phyloP scores from a whole-genome alignment of 2,797 vertebrate genomes.

The Etheostoma perlongum region DNA sequence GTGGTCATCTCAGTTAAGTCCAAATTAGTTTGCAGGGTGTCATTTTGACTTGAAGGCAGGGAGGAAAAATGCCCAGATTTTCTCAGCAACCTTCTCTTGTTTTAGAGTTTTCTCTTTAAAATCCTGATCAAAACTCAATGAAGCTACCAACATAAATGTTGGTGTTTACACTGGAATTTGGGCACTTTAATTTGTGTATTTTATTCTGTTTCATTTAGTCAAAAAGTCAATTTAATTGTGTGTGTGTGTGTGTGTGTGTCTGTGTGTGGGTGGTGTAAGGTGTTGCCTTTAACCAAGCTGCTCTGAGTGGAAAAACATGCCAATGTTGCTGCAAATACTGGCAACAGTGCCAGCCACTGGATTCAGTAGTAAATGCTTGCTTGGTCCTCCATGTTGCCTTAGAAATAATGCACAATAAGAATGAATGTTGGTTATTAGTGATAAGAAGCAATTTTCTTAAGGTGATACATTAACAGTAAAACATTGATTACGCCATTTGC shows the following conservation, averaged over 20 bases:
- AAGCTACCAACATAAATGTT: slow-evolving; percentile 37
- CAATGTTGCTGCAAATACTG: slow-evolving; percentile 64
- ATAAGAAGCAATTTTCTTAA: slow-evolving; percentile 41
- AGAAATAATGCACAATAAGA: slow-evolving; percentile 83
- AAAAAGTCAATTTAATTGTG: slow-evolving; percentile 30
- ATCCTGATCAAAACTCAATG: slow-evolving; percentile 1
- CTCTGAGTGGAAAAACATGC: slow-evolving; percentile 55
- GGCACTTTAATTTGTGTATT: slow-evolving; percentile 60
- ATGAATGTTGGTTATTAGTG: slow-evolving; percentile 69
- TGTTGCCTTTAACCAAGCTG: slow-evolving; percentile 84
- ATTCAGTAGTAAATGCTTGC: slow-evolving; percentile 55
- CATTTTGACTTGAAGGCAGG: slow-evolving; percentile 28
- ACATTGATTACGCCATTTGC: slow-evolving; percentile 54
- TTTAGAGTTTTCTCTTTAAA: slow-evolving; percentile 19
- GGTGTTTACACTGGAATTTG: slow-evolving; percentile 70
- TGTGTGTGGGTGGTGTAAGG: slow-evolving; percentile 61
- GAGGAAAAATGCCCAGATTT: not conserved
- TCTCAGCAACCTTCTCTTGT: slow-evolving; percentile 7
- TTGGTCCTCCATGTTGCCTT: slow-evolving; percentile 84
- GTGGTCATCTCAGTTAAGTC: slow-evolving; percentile 23
- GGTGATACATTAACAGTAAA: slow-evolving; percentile 28
- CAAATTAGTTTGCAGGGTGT: slow-evolving; percentile 25
- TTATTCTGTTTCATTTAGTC: slow-evolving; percentile 52
- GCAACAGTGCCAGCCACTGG: slow-evolving; percentile 73
- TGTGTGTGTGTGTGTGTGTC: slow-evolving; percentile 26